Evolutionary conservation across 2,888 invertebrate species (phyloP), one percentile per base, ranked within the genome.

Genomic region (Acrocyrtus sp.): DNA sequence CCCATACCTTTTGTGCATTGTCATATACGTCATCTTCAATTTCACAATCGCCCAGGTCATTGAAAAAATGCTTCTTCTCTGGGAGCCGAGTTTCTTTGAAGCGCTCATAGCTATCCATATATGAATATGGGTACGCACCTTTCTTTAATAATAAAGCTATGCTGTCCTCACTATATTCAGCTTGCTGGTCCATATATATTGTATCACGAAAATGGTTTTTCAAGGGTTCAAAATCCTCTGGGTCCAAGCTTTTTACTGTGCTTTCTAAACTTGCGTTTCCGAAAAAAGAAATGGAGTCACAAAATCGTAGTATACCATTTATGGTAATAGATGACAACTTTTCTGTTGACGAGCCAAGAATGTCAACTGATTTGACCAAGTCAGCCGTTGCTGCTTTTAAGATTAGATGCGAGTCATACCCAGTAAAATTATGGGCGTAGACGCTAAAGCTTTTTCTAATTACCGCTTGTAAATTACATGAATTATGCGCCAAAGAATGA

Each of bases 51-150:
- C 15, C 21, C 24, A 80, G 61, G n/a, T 68, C 72, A 15, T 69
- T 76, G 17, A 41, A 56, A 22, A 77, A 80, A 1, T 21, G 6
- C 29, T 47, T 50, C 1, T 19, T 68, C 0, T 45, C 17, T 22
- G 78, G 80, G 1, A 80, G 26, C 12, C 12, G 0, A 0, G 53
- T 62, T 29, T 69, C 72, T 8, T 69, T 21, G 54, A 77, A 78
- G 21, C 54, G 67, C 1, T 56, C 60, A 27, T 62, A 68, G 2
- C 26, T 21, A 43, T 65, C 43, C 57, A 80, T 74, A 45, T 75
- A 78, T 4, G 58, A 19, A 24, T 80, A 80, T 0, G 76, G 76
- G 17, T 74, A 80, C 6, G 68, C 66, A 1, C 72, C 75, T 61
- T 80, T 80, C 41, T 51, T 48, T 3, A 60, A 43, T 0, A 78